Conservation (phyloP, 2,888 invertebrate genomes). For the Branchipolynoe longqiensis region DNA sequence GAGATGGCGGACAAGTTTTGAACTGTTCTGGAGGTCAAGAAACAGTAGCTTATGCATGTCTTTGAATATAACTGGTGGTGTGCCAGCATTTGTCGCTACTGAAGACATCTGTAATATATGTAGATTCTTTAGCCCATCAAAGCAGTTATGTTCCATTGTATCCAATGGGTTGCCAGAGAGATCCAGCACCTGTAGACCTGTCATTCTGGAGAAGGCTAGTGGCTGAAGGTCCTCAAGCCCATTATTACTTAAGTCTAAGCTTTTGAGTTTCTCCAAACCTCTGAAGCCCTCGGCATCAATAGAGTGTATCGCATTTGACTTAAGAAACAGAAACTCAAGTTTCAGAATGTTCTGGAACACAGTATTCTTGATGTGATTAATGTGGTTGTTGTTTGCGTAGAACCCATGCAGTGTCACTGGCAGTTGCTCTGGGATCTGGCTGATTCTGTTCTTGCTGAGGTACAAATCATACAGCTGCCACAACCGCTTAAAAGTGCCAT, state of each 20-base stretch:
- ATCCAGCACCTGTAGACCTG: conserved; percentile 66
- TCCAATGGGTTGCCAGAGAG: conserved; percentile 69
- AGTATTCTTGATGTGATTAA: conserved; percentile 61
- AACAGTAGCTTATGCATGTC: conserved; percentile 67
- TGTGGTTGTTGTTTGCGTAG: conserved; percentile 65
- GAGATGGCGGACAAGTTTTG: conserved; percentile 61
- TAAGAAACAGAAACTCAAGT: conserved; percentile 68
- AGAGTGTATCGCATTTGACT: conserved; percentile 67
- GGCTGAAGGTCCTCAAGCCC: conserved; percentile 60
- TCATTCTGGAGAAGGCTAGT: conserved; percentile 60
- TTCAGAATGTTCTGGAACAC: conserved; percentile 59
- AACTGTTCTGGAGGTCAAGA: conserved; percentile 71
- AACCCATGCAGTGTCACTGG: conserved; percentile 63
- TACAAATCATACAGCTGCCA: conserved; percentile 91
- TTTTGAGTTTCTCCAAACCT: conserved; percentile 62
- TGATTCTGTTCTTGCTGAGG: conserved; percentile 86
- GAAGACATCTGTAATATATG: conserved; percentile 67
- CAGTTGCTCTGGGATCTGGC: conserved; percentile 62
- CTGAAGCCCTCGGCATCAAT: conserved; percentile 64
- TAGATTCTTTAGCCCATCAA: conserved; percentile 66
- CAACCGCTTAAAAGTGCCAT: conserved; percentile 91
- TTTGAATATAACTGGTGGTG: conserved; percentile 59
- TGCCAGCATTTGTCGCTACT: conserved; percentile 57
- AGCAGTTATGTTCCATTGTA: conserved; percentile 61
- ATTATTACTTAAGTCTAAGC: conserved; percentile 66